Conservation (phyloP, 2,797 vertebrate genomes). For the Tympanoctomys barrerae region DNA sequence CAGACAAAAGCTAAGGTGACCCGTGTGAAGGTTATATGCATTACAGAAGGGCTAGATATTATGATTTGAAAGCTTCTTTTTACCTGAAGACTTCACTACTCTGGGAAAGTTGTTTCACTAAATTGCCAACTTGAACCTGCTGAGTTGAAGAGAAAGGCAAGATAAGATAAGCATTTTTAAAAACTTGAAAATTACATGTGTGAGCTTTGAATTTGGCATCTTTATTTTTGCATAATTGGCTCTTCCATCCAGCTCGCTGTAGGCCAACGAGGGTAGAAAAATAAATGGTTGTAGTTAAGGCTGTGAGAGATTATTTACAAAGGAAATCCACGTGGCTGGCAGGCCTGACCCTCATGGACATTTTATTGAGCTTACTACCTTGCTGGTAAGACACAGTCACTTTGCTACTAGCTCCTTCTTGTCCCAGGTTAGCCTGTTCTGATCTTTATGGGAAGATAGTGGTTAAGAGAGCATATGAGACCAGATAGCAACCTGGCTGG, state of each 20-base stretch:
- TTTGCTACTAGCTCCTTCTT: constrained; percentile 41
- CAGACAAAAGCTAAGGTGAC: neutral
- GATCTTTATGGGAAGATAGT: neutral
- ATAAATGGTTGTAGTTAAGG: neutral
- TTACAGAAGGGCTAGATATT: neutral
- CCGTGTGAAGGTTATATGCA: neutral
- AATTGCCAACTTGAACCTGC: constrained; percentile 64
- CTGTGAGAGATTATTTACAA: constrained; percentile 38
- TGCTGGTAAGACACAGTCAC: constrained; percentile 53
- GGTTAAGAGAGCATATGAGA: neutral
- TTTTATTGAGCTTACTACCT: constrained; percentile 60
- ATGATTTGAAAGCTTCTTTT: constrained; percentile 54
- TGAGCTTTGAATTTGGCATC: constrained; percentile 59
- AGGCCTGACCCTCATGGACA: constrained; percentile 17
- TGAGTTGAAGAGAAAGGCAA: constrained; percentile 58
- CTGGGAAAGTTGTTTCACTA: constrained; percentile 59
- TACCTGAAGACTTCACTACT: neutral
- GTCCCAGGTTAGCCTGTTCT: constrained; percentile 32
- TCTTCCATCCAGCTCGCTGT: neutral
- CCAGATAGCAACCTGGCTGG: neutral
- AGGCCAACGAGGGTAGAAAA: neutral
- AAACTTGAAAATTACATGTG: constrained; percentile 66
- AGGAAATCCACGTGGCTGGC: constrained; percentile 42
- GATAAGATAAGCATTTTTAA: constrained; percentile 69
- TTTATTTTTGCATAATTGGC: constrained; percentile 54